Conservation (phyloP, 2,888 invertebrate species). For the Theodoxus fluviatilis region DNA sequence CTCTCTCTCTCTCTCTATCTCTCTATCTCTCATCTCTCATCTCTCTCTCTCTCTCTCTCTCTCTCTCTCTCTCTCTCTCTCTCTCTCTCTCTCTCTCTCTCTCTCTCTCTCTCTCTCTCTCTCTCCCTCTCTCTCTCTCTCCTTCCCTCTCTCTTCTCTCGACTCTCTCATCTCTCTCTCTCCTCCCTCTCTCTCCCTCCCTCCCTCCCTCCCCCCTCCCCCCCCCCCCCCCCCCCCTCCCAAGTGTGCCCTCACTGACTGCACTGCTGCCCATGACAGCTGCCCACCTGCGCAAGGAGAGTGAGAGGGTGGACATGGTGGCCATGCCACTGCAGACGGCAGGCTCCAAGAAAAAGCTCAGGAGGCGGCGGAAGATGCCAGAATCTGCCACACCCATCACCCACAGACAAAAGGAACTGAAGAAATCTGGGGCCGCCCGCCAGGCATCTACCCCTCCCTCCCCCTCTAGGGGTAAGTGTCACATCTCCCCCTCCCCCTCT, state of each 20-base stretch:
- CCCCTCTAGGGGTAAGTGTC: constrained; percentile 45
- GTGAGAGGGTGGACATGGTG: constrained; percentile 21
- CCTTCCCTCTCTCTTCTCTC: no score
- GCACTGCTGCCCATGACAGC: constrained; percentile 20
- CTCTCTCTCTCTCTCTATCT: no score
- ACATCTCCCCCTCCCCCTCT: constrained; percentile 45
- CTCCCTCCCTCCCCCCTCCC: no score
- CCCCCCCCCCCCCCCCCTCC: neutral
- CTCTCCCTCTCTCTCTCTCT: neutral
- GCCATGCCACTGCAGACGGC: constrained; percentile 6
- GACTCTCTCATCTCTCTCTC: no score
- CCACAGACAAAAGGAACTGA: no score
- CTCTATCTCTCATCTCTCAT: no score
- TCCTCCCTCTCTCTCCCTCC: no score
- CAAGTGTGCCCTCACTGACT: neutral
- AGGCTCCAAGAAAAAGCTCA: constrained; percentile 37
- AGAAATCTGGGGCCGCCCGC: no score
- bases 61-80: no score
- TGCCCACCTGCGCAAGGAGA: constrained; percentile 35
- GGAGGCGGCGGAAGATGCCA: constrained; percentile 33
- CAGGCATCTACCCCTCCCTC: constrained; percentile 40
- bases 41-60: no score
- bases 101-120: constrained; percentile 2
- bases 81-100: constrained; percentile 2
- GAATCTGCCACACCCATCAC: no score